Evolutionary conservation across 2,797 vertebrate species (phyloP), one percentile per base, ranked within the genome.

Genomic region (Oreochromis grahami): DNA sequence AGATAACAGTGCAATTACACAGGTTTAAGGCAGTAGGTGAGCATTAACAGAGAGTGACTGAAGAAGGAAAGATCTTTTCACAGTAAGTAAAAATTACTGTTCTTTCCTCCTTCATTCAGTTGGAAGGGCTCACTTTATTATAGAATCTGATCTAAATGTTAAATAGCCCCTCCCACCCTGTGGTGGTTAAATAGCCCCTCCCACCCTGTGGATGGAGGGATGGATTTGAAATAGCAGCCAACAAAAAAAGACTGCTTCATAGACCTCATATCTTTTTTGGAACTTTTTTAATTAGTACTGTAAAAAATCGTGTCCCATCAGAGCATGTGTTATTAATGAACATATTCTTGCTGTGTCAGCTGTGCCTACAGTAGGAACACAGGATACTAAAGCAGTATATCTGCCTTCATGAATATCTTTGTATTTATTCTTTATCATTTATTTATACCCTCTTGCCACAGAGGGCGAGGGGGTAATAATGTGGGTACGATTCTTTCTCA

Each of bases 121-220:
- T 70, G 21, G 2, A 45, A 45, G 24, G 21, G 2, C 38, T 43
- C 21, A 0, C 38, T 70, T 45, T 26, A 15, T 45, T 10, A 4
- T 24, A 45, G 8, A 29, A 24, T 26, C 24, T 17, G 14, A 8
- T 17, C 41, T 3, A 5, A 0, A 70, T 43, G n/a, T 41, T 24
- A 36, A 63, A 29, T 1, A 56, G 50, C n/a, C 1, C n/a, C n/a
- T 1, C 51, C 6, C 13, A 55, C 53, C 0, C 1, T 8, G 1
- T 5, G 13, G 24, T 24, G 24, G 24, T 51, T n/a, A 3, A 2
- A 51, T 0, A 51, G 48, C 50, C 3, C 48, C 48, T 5, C 17
- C 6, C 21, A 55, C 52, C 1, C 55, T 32, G 29, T 58, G 26
- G 55, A 58, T 34, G 21, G 21, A 14, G 11, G 52, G 12, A 26